A percentile compares a stretch with the other conserved stretches of the same genome.
phyloP scores from a whole-genome alignment of 2,888 invertebrate species.

The Tachina grossa region DNA sequence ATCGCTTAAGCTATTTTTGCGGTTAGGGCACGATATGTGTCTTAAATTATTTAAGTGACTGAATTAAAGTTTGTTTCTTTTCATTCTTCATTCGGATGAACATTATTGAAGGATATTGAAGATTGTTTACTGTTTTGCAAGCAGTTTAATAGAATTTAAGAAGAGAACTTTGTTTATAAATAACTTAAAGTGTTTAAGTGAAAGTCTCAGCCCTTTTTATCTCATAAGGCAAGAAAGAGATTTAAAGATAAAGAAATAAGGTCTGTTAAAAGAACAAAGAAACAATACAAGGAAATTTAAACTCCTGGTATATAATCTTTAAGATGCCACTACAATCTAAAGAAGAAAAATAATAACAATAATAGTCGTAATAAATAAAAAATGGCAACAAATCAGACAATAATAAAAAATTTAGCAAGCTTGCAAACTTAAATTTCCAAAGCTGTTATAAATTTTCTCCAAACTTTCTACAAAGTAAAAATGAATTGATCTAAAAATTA shows the following conservation, averaged over 20 bases:
- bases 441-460: constrained; percentile 30
- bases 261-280: neutral
- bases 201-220: neutral
- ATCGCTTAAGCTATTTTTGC: too few species aligned
- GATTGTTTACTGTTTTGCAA: neutral
- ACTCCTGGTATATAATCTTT: neutral
- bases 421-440: constrained; percentile 36
- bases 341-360: neutral
- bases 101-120: neutral
- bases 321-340: neutral
- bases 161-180: neutral
- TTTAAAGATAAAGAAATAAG: neutral
- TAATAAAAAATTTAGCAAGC: constrained; percentile 25
- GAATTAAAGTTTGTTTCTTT: too few species aligned
- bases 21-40: too few species aligned
- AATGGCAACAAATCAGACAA: neutral
- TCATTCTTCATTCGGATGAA: too few species aligned
- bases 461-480: constrained; percentile 21
- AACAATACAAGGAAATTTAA: neutral
- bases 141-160: neutral
- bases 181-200: too few species aligned
- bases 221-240: neutral
- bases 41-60: too few species aligned
- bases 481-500: neutral
- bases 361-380: constrained; percentile 3